phyloP scores from a whole-genome alignment of 2,888 invertebrate genomes.

The Drosophila anceps region DNA sequence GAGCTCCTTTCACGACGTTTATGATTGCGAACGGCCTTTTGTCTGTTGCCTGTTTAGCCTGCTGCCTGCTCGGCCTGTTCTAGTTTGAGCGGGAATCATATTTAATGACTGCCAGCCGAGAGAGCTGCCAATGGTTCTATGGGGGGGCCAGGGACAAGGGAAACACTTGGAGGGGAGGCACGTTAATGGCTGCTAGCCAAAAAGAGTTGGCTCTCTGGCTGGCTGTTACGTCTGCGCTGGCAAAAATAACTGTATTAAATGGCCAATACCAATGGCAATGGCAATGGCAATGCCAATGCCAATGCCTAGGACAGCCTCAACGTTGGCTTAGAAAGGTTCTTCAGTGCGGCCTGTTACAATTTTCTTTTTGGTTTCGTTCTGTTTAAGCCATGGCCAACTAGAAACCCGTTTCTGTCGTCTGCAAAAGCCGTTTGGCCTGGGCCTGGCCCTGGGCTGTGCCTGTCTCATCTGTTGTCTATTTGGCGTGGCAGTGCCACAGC shows the following conservation, averaged over 20 bases:
- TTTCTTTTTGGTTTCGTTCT: conserved; percentile 15
- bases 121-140: conserved; percentile 49
- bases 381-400: conserved; percentile 27
- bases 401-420: conserved; percentile 50
- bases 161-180: conserved; percentile 6
- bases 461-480: conserved; percentile 77
- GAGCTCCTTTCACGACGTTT: conserved; percentile 32
- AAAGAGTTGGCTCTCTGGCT: conserved; percentile 42
- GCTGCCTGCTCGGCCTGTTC: conserved; percentile 53
- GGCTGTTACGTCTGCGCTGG: conserved; percentile 46
- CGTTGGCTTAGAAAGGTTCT: conserved; percentile 52
- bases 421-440: conserved; percentile 56
- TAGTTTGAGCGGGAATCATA: conserved; percentile 71
- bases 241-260: conserved; percentile 78
- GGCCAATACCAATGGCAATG: conserved; percentile 52
- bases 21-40: conserved; percentile 46
- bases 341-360: conserved; percentile 53
- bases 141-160: conserved; percentile 1
- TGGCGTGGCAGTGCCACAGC: conserved; percentile 42
- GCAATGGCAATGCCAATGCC: conserved; percentile 17
- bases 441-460: conserved; percentile 67
- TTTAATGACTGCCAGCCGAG: conserved; percentile 66
- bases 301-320: conserved; percentile 47
- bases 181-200: conserved; percentile 64
- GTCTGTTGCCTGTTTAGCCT: conserved; percentile 30